phyloP scores from a whole-genome alignment of 2,797 vertebrate genomes.

The Numenius phaeopus region DNA sequence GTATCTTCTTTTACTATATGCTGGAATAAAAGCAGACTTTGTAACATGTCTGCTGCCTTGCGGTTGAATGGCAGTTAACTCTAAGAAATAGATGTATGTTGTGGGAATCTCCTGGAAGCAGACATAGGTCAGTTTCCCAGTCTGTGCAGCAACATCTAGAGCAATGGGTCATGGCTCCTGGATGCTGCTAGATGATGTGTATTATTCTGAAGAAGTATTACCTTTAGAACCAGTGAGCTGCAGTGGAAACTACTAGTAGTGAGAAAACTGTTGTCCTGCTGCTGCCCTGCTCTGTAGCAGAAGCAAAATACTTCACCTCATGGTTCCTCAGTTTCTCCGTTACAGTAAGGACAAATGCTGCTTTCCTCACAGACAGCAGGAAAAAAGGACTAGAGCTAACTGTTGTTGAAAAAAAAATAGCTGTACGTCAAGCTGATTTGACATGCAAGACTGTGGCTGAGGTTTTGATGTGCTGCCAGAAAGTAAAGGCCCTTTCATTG shows the following conservation, averaged over 20 bases:
- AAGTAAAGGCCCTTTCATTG: background rate
- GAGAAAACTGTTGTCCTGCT: background rate
- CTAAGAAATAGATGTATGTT: background rate
- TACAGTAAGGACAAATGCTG: background rate
- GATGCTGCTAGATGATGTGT: accelerated
- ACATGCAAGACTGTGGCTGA: background rate
- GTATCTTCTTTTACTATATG: background rate
- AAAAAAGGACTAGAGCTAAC: background rate
- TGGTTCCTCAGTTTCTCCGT: background rate
- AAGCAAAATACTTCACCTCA: background rate
- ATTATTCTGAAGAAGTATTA: background rate
- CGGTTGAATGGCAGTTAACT: background rate
- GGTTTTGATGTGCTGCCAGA: background rate
- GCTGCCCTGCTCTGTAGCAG: background rate
- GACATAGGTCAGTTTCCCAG: accelerated
- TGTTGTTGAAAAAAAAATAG: background rate
- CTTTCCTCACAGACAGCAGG: background rate
- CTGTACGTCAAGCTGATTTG: background rate
- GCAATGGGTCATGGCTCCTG: background rate
- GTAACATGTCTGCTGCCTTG: background rate
- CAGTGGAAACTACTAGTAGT: background rate
- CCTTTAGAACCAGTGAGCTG: background rate
- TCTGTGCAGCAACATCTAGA: background rate
- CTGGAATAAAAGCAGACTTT: background rate
- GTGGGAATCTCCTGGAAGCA: background rate